Evolutionary conservation across 1,140 invertebrate genomes (phyloP), one percentile per base, ranked within the genome.

Genomic region (Bombus picipes): DNA sequence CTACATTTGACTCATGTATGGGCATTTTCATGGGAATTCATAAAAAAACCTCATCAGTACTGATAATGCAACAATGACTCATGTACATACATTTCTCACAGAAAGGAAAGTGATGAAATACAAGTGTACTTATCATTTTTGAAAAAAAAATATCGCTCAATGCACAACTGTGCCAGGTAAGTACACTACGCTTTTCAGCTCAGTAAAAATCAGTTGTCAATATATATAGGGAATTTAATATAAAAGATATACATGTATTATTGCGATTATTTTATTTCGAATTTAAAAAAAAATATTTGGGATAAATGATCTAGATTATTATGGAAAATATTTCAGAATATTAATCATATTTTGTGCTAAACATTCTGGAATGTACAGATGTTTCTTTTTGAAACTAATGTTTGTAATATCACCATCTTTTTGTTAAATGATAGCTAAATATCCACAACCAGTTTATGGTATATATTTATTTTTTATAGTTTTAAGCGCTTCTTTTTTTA

Each of bases 141-240:
- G 2, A 37, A 79, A 39, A 59, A 65, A 66, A 66, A 32, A 32
- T 32, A 66, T 32, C 32, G 72, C 70, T 87, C 72, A 81, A 87
- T 87, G 72, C 86, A 81, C 62, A 57, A 41, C 75, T 53, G 76
- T 88, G 74, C 32, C 74, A 88, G 87, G 87, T 88, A 88, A 88
- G 87, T 88, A 71, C 66, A 68, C 53, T 78, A 81, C 3, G 41
- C 57, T 86, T 79, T 83, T 78, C 70, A 62, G 34, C 59, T 25
- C 34, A 65, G 10, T 74, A 74, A 83, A 68, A 79, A 32, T 41
- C 8, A 77, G 47, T 47, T 82, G 39, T 53, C 18, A 22, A 65
- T 78, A 75, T 66, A 37, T 71, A 83, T 73, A 73, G 9, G 28
- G 66, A 59, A 43, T 80, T 87, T 75, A 57, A 73, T 72, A 77